phyloP scores from a whole-genome alignment of 2,888 invertebrate species.

The Papilio protenor region DNA sequence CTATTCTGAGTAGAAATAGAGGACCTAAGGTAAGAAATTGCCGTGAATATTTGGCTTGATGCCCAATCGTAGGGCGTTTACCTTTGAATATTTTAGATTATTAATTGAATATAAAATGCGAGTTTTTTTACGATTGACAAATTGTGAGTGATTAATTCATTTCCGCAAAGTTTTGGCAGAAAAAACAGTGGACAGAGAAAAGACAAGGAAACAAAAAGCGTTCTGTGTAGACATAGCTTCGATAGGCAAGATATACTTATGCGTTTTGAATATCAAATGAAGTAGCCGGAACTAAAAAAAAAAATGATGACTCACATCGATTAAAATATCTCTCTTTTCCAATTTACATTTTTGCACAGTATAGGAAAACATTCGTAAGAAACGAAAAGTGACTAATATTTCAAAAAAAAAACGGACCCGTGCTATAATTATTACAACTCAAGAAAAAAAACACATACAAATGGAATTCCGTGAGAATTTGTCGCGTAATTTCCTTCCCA shows the following conservation, averaged over 20 bases:
- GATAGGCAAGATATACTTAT: neutral
- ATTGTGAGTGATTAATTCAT: neutral
- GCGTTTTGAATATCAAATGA: neutral
- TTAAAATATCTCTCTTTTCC: constrained; percentile 8
- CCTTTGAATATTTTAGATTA: neutral
- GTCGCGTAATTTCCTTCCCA: neutral
- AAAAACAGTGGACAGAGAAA: neutral
- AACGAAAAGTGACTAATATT: neutral
- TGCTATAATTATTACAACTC: neutral
- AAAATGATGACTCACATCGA: neutral
- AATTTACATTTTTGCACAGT: neutral
- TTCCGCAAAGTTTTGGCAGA: neutral
- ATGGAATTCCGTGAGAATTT: neutral
- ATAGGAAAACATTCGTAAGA: neutral
- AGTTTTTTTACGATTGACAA: neutral
- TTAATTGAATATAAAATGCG: neutral
- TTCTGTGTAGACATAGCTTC: neutral
- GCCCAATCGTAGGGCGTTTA: constrained; percentile 18
- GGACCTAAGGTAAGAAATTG: neutral
- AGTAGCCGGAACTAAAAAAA: neutral
- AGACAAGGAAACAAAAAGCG: neutral
- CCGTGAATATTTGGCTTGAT: neutral
- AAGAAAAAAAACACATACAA: neutral
- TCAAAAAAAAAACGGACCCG: neutral
- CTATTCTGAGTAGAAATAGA: constrained; percentile 13